Conservation (phyloP, 1,140 invertebrate genomes). For the Globodera ellingtonae region DNA sequence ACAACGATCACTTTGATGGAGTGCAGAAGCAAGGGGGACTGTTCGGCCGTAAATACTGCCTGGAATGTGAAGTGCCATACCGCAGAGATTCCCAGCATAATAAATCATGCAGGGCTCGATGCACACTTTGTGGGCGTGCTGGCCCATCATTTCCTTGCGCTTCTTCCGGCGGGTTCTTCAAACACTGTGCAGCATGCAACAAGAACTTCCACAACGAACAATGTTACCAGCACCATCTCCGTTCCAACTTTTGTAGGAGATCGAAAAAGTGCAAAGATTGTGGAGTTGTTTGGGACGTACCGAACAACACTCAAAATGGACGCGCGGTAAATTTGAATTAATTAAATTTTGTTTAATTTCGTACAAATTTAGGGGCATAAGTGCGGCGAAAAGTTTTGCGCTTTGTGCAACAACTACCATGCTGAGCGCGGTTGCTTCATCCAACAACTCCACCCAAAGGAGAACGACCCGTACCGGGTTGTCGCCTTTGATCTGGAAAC, state of each 20-base stretch:
- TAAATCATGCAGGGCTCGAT: background rate
- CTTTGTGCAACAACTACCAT: background rate
- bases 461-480: background rate
- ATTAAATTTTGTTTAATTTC: no score
- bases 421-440: background rate
- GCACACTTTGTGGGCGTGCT: background rate
- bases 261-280: background rate
- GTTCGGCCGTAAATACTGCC: background rate
- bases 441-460: background rate
- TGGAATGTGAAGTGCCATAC: no score
- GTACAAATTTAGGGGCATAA: background rate
- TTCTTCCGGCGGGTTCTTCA: background rate
- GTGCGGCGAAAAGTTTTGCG: background rate
- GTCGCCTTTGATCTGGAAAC: constrained; percentile 9
- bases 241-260: background rate
- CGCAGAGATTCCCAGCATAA: no score
- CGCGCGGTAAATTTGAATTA: no score
- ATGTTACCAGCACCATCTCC: background rate
- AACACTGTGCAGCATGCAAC: background rate
- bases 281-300: no score
- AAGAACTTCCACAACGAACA: background rate
- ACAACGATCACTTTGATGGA: constrained; percentile 3
- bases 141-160: background rate
- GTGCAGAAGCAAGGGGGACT: background rate
- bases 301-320: no score